Evolutionary conservation across 2,113 vertebrate genomes (phyloP).

Genomic region (Hoplias malabaricus): DNA sequence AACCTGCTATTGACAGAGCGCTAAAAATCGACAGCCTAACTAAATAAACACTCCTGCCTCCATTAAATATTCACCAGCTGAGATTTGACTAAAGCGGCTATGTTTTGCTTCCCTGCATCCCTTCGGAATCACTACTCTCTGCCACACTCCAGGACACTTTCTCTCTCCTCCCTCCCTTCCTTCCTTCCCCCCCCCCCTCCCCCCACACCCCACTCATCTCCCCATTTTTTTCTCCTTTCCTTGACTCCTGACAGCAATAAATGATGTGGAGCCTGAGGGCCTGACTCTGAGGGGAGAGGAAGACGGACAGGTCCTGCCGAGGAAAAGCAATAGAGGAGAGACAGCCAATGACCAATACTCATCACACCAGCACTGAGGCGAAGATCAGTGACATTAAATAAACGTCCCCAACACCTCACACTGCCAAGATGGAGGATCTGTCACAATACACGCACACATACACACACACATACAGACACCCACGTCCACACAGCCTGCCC

Average conservation of each 20-base stretch:
- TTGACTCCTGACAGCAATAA: conserved; percentile 73
- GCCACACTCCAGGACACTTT: conserved; percentile 57
- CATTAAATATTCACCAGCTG: conserved; percentile 99
- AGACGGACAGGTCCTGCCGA: conserved; percentile 56
- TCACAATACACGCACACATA: conserved; percentile 44
- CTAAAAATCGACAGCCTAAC: conserved; percentile 99
- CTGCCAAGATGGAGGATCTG: conserved; percentile 55
- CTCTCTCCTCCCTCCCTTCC: conserved; percentile 30
- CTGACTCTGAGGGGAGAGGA: conserved; percentile 63
- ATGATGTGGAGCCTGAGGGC: conserved; percentile 76
- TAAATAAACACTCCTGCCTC: conserved; percentile 95
- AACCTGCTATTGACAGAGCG: conserved; percentile 98
- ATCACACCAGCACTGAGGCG: conserved; percentile 71
- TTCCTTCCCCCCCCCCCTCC: conserved; percentile 44
- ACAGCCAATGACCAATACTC: conserved; percentile 75
- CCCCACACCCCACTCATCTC: conserved; percentile 30
- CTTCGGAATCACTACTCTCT: conserved; percentile 65
- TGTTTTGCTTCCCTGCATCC: conserved; percentile 50
- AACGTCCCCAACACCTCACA: conserved; percentile 55
- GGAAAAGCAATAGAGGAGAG: conserved; percentile 76
- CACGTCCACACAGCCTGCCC: conserved; percentile 19
- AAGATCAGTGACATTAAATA: conserved; percentile 70
- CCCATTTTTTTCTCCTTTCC: conserved; percentile 62
- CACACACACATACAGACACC: conserved; percentile 33
- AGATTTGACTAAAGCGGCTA: conserved; percentile 86